phyloP scores from a whole-genome alignment of 2,888 invertebrate species.

The Tuberolachnus salignus region DNA sequence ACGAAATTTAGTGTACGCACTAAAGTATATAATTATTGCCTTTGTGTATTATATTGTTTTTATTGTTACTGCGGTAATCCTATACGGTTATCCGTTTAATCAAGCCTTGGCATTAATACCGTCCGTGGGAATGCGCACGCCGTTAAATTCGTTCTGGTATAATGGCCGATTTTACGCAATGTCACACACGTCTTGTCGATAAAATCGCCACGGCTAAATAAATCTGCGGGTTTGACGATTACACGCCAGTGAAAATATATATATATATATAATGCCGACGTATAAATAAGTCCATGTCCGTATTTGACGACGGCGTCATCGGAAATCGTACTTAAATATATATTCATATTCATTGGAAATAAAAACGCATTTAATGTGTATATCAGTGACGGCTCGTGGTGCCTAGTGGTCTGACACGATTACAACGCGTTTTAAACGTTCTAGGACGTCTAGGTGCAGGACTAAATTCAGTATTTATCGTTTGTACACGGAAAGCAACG shows the following conservation, averaged over 20 bases:
- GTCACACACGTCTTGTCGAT: slow-evolving; percentile 28
- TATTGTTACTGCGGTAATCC: too few species aligned
- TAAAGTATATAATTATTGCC: slow-evolving; percentile 14
- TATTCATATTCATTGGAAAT: too few species aligned
- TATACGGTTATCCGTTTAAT: slow-evolving; percentile 23
- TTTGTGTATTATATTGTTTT: slow-evolving; percentile 4
- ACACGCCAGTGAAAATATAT: not conserved
- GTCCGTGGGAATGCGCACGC: not conserved
- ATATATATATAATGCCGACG: too few species aligned
- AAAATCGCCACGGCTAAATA: not conserved
- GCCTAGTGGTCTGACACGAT: too few species aligned
- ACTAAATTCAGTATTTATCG: too few species aligned
- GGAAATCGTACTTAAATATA: not conserved
- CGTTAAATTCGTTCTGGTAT: slow-evolving; percentile 23
- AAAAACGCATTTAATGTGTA: not conserved
- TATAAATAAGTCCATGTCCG: too few species aligned
- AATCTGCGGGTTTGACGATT: slow-evolving; percentile 11
- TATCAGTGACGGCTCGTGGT: too few species aligned
- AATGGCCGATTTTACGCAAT: slow-evolving; percentile 24
- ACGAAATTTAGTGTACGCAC: not conserved
- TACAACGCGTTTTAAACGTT: too few species aligned
- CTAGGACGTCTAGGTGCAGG: too few species aligned
- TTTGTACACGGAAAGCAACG: too few species aligned
- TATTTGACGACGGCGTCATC: not conserved
- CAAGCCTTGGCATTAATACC: slow-evolving; percentile 35